A percentile compares a stretch with the other conserved stretches of the same genome.
phyloP scores from a whole-genome alignment of 2,888 invertebrate genomes.

The Chrysina gloriosa region DNA sequence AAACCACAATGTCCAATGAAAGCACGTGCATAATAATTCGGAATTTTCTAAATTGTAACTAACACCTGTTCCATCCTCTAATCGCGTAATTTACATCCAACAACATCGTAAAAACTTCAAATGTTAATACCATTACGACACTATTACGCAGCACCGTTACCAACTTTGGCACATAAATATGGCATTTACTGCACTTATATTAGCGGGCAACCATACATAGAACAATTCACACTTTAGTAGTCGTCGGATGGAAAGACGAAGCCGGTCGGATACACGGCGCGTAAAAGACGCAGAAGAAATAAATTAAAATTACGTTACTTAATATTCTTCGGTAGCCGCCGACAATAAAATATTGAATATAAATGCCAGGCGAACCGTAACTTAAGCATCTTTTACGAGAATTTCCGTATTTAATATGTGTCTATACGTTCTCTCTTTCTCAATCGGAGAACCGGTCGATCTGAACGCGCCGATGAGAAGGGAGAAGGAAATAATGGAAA shows the following conservation, averaged over 20 bases:
- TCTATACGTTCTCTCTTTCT: neutral
- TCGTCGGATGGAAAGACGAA: neutral
- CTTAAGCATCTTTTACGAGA: slow-evolving; percentile 32
- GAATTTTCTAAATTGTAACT: no score
- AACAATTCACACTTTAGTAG: no score
- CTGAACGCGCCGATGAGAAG: neutral
- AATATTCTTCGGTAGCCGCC: slow-evolving; percentile 30
- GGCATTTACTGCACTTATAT: no score
- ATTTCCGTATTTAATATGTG: slow-evolving; percentile 15
- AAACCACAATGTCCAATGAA: no score
- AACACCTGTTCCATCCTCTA: no score
- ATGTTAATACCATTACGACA: neutral
- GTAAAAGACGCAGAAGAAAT: neutral
- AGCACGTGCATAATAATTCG: no score
- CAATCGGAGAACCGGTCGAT: neutral
- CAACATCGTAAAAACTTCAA: slow-evolving; percentile 10
- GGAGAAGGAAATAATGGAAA: neutral
- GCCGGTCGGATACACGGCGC: neutral
- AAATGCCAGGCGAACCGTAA: slow-evolving; percentile 30
- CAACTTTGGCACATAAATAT: neutral
- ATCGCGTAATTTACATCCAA: slow-evolving; percentile 6
- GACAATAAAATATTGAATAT: slow-evolving; percentile 37
- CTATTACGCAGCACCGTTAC: neutral
- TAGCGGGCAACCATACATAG: no score
- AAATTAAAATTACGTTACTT: slow-evolving; percentile 35